Evolutionary conservation across 2,797 vertebrate species (phyloP).

Genomic region (Clamator glandarius): DNA sequence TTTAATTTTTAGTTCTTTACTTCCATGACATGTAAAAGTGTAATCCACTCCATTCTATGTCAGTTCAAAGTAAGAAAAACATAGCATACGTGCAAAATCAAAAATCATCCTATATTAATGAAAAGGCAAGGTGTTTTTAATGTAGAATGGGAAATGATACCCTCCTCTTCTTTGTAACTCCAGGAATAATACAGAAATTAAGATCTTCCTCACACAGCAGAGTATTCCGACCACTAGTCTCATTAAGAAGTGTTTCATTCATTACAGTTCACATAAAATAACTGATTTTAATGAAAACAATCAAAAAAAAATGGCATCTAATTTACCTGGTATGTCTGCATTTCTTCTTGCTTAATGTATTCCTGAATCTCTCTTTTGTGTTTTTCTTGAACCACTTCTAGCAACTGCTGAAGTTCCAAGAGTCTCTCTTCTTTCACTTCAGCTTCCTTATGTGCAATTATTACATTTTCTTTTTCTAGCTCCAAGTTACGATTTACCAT

Average conservation of each 20-base stretch:
- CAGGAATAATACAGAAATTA: not conserved
- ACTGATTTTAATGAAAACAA: not conserved
- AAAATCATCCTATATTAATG: not conserved
- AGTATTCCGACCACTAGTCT: not conserved
- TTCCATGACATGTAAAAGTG: not conserved
- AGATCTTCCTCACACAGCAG: not conserved
- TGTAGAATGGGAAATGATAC: not conserved
- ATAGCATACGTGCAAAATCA: not conserved
- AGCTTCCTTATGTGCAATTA: conserved; percentile 83
- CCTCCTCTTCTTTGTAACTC: not conserved
- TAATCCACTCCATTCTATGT: not conserved
- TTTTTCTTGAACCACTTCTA: conserved; percentile 76
- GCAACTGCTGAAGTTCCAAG: conserved; percentile 80
- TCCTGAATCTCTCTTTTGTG: conserved; percentile 22
- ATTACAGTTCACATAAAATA: not conserved
- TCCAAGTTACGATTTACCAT: conserved; percentile 82
- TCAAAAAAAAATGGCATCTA: not conserved
- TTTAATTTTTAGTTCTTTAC: not conserved
- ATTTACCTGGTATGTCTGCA: conserved; percentile 34
- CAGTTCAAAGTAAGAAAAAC: not conserved
- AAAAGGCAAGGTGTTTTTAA: not conserved
- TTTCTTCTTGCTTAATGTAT: not conserved
- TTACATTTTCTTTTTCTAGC: conserved; percentile 85
- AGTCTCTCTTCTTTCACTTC: conserved; percentile 86
- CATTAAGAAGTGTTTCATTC: not conserved